Evolutionary conservation across 2,797 vertebrate genomes (phyloP), one percentile per base, ranked within the genome.

Genomic region (Acrocephalus scirpaceus): DNA sequence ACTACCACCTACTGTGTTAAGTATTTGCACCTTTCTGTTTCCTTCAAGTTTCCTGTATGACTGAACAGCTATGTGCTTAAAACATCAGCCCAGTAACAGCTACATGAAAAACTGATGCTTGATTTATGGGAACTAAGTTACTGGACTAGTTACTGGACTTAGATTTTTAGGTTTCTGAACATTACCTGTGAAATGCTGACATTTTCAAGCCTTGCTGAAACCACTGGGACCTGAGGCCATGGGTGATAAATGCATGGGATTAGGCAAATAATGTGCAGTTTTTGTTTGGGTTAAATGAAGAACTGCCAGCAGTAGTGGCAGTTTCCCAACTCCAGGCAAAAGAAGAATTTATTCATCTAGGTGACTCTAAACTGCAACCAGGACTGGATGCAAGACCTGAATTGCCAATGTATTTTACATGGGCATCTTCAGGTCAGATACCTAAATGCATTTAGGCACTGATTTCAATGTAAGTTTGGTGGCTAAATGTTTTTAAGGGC

Each of bases 31-130:
- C 87, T 97, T 96, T 89, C 90, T 96, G 88, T 95, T 96, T 97
- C 74, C 94, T 96, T 86, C 96, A 98, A 97, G 95, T 91, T 97
- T 98, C 86, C 95, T 97, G 97, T 97, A 97, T 94, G 88, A 98
- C 97, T 92, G 94, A 87, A 90, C 62, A 96, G 93, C 60, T 95
- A 93, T 85, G 95, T 95, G 96, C 96, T 97, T 96, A 97, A 86
- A 92, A 88, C 17, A 98, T 97, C 90, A 58, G 95, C 87, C 66
- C 71, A 71, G 66, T 69, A 88, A 94, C 64, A 96, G 86, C 48
- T 85, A 90, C 40, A 94, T 26, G 85, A 85, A 91, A 60, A 95
- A 95, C 14, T 66, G 67, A 80, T 72, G 48, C 65, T 85, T 92
- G 72, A 82, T 97, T 98, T 98, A 97, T 96, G 96, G 95, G 96